A percentile compares a stretch with the other conserved stretches of the same genome.
These are phyloP conservation scores for Sciurus niger DNA, from an alignment of 2,113 vertebrate species.

Conservation along the genomic window DNA sequence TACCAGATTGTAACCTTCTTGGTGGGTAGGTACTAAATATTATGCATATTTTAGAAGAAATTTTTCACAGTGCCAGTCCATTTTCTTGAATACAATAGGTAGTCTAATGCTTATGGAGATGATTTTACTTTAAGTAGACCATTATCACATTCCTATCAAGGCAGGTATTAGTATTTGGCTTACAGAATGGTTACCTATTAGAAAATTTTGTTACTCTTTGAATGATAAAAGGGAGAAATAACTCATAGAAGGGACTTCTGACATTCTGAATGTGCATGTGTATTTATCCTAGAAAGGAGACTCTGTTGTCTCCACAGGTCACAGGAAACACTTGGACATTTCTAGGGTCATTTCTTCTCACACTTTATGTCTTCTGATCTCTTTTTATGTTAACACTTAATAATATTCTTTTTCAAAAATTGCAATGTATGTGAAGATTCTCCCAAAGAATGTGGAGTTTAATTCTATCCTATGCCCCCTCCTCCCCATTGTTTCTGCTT, in stretches of 20 bases:
- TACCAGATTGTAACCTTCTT: not conserved
- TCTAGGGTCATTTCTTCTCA: conserved; percentile 34
- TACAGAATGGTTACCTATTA: conserved; percentile 55
- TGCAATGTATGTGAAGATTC: not conserved
- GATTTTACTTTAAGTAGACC: conserved; percentile 50
- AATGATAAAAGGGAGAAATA: conserved; percentile 25
- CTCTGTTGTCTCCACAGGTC: not conserved
- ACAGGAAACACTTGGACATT: conserved; percentile 20
- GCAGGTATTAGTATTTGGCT: conserved; percentile 27
- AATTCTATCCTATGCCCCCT: not conserved
- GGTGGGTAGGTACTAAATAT: conserved; percentile 39
- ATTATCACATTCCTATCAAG: conserved; percentile 63
- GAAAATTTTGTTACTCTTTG: conserved; percentile 59
- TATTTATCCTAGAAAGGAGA: conserved; percentile 39
- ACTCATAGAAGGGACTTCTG: conserved; percentile 14
- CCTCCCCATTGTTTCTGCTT: not conserved
- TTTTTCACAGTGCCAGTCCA: conserved; percentile 33
- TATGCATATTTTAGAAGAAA: conserved; percentile 54
- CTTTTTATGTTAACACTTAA: conserved; percentile 26
- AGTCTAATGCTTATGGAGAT: conserved; percentile 24
- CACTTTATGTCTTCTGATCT: conserved; percentile 1
- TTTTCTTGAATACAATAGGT: conserved; percentile 63
- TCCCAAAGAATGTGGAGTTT: not conserved
- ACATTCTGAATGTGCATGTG: conserved; percentile 11
- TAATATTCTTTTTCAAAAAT: conserved; percentile 30